These are phyloP conservation scores for Chionodraco myersi DNA, from an alignment of 2,113 vertebrate species.

Conservation along the genomic window DNA sequence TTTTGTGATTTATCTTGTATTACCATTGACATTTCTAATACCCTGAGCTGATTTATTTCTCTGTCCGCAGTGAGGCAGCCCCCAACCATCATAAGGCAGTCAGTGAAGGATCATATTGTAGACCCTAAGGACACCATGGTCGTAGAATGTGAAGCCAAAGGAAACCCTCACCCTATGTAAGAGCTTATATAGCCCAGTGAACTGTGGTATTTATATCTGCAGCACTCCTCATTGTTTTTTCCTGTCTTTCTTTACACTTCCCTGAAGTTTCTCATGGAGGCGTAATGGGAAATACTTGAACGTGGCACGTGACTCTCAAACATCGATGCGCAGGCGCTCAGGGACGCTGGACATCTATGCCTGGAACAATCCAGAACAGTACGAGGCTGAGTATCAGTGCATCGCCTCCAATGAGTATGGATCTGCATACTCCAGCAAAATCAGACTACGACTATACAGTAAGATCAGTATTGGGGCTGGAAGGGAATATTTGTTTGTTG, in stretches of 20 bases:
- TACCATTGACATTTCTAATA: neutral
- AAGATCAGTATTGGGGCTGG: conserved; percentile 72
- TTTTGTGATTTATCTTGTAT: neutral
- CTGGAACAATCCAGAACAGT: conserved; percentile 90
- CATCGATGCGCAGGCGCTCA: conserved; percentile 89
- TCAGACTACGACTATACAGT: conserved; percentile 94
- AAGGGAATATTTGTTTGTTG: neutral
- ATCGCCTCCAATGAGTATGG: conserved; percentile 92
- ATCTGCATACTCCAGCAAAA: conserved; percentile 93
- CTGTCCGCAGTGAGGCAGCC: conserved; percentile 90
- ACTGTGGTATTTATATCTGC: neutral
- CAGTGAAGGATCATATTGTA: conserved; percentile 94
- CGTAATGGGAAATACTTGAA: conserved; percentile 95
- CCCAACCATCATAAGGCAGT: conserved; percentile 96
- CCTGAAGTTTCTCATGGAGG: conserved; percentile 92
- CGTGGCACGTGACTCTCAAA: conserved; percentile 91
- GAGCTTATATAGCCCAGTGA: conserved; percentile 47
- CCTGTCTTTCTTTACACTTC: neutral
- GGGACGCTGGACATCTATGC: conserved; percentile 95
- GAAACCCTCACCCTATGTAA: conserved; percentile 94
- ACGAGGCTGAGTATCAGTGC: conserved; percentile 97
- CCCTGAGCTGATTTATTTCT: conserved; percentile 16
- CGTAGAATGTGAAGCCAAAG: conserved; percentile 95
- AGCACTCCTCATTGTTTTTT: conserved; percentile 2
- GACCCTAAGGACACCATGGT: conserved; percentile 94